These are phyloP conservation scores for Rotaria macrura DNA, from an alignment of 2,888 invertebrate genomes.

Conservation along the genomic window DNA sequence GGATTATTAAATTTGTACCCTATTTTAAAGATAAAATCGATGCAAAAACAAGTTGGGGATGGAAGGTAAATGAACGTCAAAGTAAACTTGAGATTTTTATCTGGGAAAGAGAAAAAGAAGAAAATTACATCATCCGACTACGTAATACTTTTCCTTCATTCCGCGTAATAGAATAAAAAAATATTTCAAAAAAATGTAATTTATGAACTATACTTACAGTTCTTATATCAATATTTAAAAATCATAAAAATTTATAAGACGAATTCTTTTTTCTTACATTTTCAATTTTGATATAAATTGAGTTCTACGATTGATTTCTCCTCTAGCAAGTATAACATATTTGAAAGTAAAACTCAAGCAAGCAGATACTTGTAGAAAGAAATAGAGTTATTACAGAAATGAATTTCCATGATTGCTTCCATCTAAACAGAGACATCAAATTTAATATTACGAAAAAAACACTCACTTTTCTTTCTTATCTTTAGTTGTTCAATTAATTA, in stretches of 20 bases:
- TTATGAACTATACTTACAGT: neutral
- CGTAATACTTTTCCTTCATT: neutral
- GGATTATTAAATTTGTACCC: constrained; percentile 99
- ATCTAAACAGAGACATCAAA: no score
- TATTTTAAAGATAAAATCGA: constrained; percentile 99
- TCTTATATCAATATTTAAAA: neutral
- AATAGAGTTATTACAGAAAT: no score
- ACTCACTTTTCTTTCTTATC: no score
- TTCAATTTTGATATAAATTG: neutral
- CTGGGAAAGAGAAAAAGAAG: neutral
- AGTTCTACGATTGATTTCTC: neutral
- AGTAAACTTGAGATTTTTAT: no score
- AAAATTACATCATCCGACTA: neutral
- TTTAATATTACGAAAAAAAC: no score
- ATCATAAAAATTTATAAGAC: neutral
- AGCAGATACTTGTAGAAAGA: no score
- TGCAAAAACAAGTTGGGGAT: constrained; percentile 96
- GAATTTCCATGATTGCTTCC: no score
- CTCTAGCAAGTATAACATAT: no score
- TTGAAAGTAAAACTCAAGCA: no score
- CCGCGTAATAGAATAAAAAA: neutral
- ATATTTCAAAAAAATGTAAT: neutral
- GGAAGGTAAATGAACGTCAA: constrained; percentile 73
- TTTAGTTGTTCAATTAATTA: no score
- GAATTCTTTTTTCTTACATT: neutral